Conservation (phyloP, 1,140 invertebrate species). For the Anthonomus grandis region DNA sequence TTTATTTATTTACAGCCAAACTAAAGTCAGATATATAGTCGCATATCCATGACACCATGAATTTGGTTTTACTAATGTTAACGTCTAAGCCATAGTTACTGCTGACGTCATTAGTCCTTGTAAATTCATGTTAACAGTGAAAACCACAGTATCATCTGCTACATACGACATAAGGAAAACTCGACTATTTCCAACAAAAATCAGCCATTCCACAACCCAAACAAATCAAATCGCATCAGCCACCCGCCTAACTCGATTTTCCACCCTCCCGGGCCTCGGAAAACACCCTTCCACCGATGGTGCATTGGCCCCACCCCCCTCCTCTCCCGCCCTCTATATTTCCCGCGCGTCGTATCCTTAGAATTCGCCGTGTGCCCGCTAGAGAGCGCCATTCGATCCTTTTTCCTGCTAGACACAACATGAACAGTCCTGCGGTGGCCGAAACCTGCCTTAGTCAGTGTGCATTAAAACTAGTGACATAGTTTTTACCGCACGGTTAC, state of each 20-base stretch:
- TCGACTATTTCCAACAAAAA: too few relatives aligned
- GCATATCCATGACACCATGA: too few relatives aligned
- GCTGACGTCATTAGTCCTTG: too few relatives aligned
- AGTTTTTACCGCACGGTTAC: conserved; percentile 19
- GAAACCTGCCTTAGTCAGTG: conserved; percentile 8
- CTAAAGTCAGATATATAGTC: too few relatives aligned
- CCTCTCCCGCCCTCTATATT: background rate
- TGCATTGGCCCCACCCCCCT: conserved; percentile 4
- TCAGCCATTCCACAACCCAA: too few relatives aligned
- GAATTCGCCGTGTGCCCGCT: conserved; percentile 12
- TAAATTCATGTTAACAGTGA: background rate
- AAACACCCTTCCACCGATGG: conserved; percentile 4
- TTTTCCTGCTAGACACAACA: conserved; percentile 28
- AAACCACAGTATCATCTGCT: background rate
- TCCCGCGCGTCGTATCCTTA: conserved; percentile 3
- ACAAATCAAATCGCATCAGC: conserved; percentile 16
- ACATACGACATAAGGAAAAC: too few relatives aligned
- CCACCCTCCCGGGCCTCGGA: conserved; percentile 1
- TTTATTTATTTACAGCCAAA: too few relatives aligned
- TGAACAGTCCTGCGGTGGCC: conserved; percentile 17
- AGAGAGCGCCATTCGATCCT: conserved; percentile 21
- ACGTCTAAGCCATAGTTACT: too few relatives aligned
- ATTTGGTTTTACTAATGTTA: too few relatives aligned
- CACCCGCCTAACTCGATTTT: background rate
- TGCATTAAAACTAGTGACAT: conserved; percentile 25